Evolutionary conservation across 2,888 invertebrate genomes (phyloP).

Genomic region (Tubulanus polymorphus): DNA sequence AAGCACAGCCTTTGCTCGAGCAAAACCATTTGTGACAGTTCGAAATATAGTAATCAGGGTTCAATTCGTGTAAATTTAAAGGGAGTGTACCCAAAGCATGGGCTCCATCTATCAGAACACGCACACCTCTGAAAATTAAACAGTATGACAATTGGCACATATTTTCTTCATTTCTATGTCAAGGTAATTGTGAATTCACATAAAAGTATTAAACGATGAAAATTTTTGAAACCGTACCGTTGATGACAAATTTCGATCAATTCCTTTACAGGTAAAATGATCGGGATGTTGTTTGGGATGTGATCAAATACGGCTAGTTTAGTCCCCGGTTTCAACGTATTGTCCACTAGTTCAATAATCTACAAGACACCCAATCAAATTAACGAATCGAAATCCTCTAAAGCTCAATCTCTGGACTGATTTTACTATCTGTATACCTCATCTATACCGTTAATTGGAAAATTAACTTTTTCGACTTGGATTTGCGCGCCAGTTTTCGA

Average conservation of each 20-base stretch:
- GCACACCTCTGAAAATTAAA: slow-evolving; percentile 29
- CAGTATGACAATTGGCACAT: too few species aligned
- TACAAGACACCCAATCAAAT: too few species aligned
- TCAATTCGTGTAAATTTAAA: slow-evolving; percentile 28
- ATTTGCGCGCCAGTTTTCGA: slow-evolving; percentile 31
- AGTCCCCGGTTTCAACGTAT: slow-evolving; percentile 24
- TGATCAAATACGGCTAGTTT: slow-evolving; percentile 48
- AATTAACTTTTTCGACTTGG: slow-evolving; percentile 28
- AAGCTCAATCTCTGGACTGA: too few species aligned
- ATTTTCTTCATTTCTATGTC: neutral
- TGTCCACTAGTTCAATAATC: slow-evolving; percentile 28
- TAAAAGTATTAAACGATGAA: neutral
- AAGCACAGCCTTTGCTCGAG: slow-evolving; percentile 46
- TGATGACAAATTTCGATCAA: slow-evolving; percentile 37
- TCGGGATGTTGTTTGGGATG: slow-evolving; percentile 47
- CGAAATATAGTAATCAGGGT: slow-evolving; percentile 45
- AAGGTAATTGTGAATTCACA: neutral
- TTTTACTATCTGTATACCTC: too few species aligned
- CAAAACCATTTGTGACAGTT: slow-evolving; percentile 52
- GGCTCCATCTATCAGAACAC: slow-evolving; percentile 48
- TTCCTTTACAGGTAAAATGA: slow-evolving; percentile 41
- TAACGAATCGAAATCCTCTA: too few species aligned
- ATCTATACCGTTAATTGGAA: slow-evolving; percentile 28
- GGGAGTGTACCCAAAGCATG: slow-evolving; percentile 44
- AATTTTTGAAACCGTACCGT: slow-evolving; percentile 24